Evolutionary conservation across 2,113 vertebrate genomes (phyloP), one percentile per base, ranked within the genome.

Genomic region (Saimiri boliviensis): DNA sequence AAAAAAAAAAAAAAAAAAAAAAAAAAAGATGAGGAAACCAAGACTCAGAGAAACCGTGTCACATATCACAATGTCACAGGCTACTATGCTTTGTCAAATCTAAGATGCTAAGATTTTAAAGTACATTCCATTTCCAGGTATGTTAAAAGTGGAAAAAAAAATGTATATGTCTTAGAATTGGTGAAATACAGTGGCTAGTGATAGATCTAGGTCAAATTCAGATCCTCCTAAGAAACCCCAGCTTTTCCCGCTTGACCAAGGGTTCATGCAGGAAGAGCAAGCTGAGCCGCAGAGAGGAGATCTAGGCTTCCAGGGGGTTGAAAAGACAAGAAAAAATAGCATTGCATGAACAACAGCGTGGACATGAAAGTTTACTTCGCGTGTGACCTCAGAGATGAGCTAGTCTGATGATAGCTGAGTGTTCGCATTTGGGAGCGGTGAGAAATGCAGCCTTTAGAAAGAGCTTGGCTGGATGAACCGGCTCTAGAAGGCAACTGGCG

Each of bases 391-490:
- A 2, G 9, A 13, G 79, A 42, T 76, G 19, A 66, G 71, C 10
- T 16, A 7, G 35, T 47, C 47, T 45, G 20, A 6, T 37, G 9
- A 25, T 5, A 0, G 13, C 4, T 3, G 9, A 56, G 8, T 25
- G 10, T 17, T n/a, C 68, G 66, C 10, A 30, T 27, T 19, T n/a
- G 16, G 45, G 23, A 68, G 45, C 32, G 37, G 45, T 49, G 9
- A 40, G 68, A 42, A 90, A 68, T 4, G 11, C 0, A 0, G 8
- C 35, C 32, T 56, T 45, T 25, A 45, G 87, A 45, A 40, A 40
- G 20, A 71, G 42, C 60, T 9, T 45, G 47, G 30, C 19, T 6
- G n/a, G 74, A 42, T 21, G 32, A 42, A 9, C 23, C 3, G 47
- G 37, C 70, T 83, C 37, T 63, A 37, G 25, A 63, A 86, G 30